Evolutionary conservation across 2,113 vertebrate species (phyloP).

Genomic region (Argyrosomus japonicus): DNA sequence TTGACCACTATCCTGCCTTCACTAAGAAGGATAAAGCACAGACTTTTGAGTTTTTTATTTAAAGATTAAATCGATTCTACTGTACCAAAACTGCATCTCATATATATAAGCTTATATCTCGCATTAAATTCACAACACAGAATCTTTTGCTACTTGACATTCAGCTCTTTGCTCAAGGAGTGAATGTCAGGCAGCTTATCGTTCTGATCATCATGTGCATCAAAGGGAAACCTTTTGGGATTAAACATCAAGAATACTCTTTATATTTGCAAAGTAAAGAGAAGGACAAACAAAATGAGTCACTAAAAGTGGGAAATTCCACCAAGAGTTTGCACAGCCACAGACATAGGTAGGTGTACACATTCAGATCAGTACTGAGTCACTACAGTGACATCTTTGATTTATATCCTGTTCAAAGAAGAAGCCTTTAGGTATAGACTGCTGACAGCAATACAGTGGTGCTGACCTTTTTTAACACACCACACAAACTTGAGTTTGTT

Average conservation of each 20-base stretch:
- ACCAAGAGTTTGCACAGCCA: conserved; percentile 13
- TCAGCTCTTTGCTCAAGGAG: conserved; percentile 28
- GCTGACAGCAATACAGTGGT: conserved; percentile 19
- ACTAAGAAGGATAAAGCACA: background rate
- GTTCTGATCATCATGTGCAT: conserved; percentile 37
- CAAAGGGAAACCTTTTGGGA: conserved; percentile 27
- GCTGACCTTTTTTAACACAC: conserved; percentile 33
- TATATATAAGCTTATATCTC: background rate
- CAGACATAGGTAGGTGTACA: background rate
- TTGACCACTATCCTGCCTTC: background rate
- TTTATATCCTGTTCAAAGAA: conserved; percentile 18
- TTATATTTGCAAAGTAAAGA: conserved; percentile 30
- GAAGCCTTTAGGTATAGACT: conserved; percentile 4
- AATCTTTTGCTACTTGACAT: conserved; percentile 47
- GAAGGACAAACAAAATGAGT: conserved; percentile 34
- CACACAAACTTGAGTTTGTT: conserved; percentile 18
- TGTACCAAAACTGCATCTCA: background rate
- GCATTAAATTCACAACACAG: conserved; percentile 37
- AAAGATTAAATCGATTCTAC: conserved; percentile 1
- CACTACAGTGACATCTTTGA: background rate
- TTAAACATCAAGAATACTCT: conserved; percentile 22
- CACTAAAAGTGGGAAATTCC: conserved; percentile 9
- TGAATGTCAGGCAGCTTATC: conserved; percentile 45
- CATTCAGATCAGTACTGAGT: conserved; percentile 27
- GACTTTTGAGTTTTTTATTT: conserved; percentile 14